Conservation (phyloP, 2,888 invertebrate species). For the Zeuzera pyrina region DNA sequence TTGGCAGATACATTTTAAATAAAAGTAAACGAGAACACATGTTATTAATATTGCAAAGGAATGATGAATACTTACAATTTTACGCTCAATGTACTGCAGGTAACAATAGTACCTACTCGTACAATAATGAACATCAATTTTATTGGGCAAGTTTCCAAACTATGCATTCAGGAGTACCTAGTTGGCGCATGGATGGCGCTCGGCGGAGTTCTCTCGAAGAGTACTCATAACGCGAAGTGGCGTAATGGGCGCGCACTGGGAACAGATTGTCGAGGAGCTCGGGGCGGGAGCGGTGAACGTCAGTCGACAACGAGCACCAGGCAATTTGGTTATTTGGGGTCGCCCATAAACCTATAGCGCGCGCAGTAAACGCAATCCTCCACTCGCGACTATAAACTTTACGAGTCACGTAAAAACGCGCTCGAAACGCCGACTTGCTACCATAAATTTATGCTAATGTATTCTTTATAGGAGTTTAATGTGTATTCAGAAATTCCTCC, state of each 20-base stretch:
- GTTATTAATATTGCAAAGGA: no score
- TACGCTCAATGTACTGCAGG: conserved; percentile 22
- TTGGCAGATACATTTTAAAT: no score
- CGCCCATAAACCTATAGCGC: conserved; percentile 69
- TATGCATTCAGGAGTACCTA: no score
- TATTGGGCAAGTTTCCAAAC: conserved; percentile 52
- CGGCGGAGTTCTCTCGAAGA: conserved; percentile 32
- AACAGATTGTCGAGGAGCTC: conserved; percentile 22
- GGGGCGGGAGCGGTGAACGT: conserved; percentile 23
- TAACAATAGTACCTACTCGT: conserved; percentile 38
- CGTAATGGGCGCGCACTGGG: conserved; percentile 31
- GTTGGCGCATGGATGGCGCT: conserved; percentile 33
- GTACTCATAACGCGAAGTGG: conserved; percentile 33
- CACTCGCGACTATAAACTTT: conserved; percentile 72
- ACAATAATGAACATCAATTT: conserved; percentile 46
- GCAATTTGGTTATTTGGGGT: conserved; percentile 71
- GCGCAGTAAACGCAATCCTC: conserved; percentile 71
- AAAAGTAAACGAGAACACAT: no score
- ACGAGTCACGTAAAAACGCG: conserved; percentile 74
- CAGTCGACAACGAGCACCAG: conserved; percentile 47
- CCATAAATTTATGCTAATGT: conserved; percentile 74
- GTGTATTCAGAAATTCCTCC: conserved; percentile 72
- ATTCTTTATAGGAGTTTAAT: conserved; percentile 74
- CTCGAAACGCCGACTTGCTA: conserved; percentile 68
- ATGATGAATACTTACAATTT: no score